These are phyloP conservation scores for Ooceraea biroi DNA, from an alignment of 1,140 invertebrate genomes.

Conservation along the genomic window DNA sequence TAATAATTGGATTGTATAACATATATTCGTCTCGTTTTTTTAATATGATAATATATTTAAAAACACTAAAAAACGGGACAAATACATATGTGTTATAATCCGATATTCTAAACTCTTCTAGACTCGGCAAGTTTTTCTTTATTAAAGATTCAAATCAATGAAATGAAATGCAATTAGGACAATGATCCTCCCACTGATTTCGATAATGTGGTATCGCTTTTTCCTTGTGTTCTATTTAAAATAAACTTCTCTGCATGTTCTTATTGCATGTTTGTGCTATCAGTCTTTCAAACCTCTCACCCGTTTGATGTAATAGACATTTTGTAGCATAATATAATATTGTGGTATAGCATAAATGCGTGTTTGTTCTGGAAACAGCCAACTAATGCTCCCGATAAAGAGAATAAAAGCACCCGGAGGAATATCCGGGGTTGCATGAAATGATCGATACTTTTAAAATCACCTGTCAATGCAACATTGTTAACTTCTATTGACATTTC, in stretches of 20 bases:
- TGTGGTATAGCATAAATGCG: not conserved
- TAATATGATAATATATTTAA: no score
- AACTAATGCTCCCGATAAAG: not conserved
- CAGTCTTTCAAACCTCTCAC: not conserved
- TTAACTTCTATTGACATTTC: slow-evolving; percentile 16
- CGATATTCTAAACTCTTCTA: no score
- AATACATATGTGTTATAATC: no score
- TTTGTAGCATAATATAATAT: not conserved
- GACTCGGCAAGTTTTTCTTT: not conserved
- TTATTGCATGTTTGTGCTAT: not conserved
- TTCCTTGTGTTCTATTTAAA: not conserved
- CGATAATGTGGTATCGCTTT: not conserved
- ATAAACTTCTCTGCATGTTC: not conserved
- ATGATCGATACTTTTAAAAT: not conserved
- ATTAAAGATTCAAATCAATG: not conserved
- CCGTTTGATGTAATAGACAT: not conserved
- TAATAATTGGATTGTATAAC: no score
- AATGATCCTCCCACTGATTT: not conserved
- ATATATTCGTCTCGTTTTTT: no score
- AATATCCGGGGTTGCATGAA: not conserved
- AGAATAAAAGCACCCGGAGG: not conserved
- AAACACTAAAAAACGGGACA: no score
- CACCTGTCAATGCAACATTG: slow-evolving; percentile 11
- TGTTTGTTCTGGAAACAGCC: slow-evolving; percentile 2
- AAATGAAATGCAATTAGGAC: not conserved